Evolutionary conservation across 2,113 vertebrate species (phyloP).

Genomic region (Malurus elegans): DNA sequence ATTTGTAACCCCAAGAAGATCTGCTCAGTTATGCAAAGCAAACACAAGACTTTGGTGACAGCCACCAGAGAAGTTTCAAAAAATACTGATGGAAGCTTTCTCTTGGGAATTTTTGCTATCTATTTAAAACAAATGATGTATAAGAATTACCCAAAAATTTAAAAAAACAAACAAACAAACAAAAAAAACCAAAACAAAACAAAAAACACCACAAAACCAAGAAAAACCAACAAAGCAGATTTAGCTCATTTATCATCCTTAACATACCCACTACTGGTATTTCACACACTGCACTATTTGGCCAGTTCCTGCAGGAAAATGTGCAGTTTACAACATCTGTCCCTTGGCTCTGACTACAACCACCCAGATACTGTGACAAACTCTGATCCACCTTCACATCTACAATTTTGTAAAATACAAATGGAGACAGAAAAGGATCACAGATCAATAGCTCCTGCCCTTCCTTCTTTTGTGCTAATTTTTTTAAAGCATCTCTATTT

Average conservation of each 20-base stretch:
- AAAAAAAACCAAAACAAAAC: background rate
- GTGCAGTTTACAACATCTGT: background rate
- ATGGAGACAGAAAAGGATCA: background rate
- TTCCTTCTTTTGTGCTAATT: background rate
- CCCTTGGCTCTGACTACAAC: rapidly evolving
- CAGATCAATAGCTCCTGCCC: background rate
- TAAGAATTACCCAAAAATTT: background rate
- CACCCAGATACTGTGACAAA: background rate
- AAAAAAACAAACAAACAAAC: no score
- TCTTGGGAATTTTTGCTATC: background rate
- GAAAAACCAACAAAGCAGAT: background rate
- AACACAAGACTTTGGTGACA: background rate
- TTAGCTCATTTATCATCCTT: background rate
- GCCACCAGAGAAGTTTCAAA: background rate
- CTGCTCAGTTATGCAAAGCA: background rate
- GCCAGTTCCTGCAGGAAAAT: background rate
- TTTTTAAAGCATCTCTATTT: background rate
- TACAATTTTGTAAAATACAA: background rate
- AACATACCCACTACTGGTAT: background rate
- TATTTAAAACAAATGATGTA: background rate
- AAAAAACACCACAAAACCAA: background rate
- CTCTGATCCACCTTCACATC: background rate
- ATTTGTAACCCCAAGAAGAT: background rate
- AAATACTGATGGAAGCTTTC: background rate
- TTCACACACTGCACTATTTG: background rate